These are phyloP conservation scores for Chunga burmeisteri DNA, from an alignment of 2,113 vertebrate species.

Conservation along the genomic window DNA sequence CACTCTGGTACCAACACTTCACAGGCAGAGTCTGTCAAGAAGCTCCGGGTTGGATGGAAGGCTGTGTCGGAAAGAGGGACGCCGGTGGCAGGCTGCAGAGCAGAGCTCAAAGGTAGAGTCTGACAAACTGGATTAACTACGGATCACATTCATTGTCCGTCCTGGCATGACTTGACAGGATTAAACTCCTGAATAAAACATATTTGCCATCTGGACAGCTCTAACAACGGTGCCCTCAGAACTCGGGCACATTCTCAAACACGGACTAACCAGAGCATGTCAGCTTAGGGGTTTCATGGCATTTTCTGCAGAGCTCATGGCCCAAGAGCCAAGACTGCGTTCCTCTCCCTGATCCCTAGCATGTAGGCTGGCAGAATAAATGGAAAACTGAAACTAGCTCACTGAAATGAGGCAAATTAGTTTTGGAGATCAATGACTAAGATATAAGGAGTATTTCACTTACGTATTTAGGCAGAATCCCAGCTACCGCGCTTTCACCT, in stretches of 20 bases:
- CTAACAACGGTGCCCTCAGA: not conserved
- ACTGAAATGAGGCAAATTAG: not conserved
- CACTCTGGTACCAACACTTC: not conserved
- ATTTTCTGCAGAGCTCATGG: not conserved
- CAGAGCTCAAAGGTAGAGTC: not conserved
- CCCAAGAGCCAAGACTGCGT: not conserved
- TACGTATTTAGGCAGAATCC: not conserved
- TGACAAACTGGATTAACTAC: not conserved
- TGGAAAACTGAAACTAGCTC: not conserved
- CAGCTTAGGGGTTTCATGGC: not conserved
- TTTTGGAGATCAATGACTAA: not conserved
- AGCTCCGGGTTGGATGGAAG: not conserved
- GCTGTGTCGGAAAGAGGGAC: not conserved
- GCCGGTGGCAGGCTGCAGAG: not conserved
- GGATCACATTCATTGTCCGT: not conserved
- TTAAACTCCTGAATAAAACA: slow-evolving; percentile 47
- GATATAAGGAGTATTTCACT: not conserved
- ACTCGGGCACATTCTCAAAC: not conserved
- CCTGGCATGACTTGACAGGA: slow-evolving; percentile 2
- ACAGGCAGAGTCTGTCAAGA: fast-evolving
- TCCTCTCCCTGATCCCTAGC: not conserved
- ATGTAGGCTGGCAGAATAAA: not conserved
- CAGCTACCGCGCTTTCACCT: not conserved
- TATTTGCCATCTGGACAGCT: slow-evolving; percentile 3
- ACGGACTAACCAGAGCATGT: not conserved